phyloP scores from a whole-genome alignment of 2,888 invertebrate species.

The Rhimphoctona megacephalus region DNA sequence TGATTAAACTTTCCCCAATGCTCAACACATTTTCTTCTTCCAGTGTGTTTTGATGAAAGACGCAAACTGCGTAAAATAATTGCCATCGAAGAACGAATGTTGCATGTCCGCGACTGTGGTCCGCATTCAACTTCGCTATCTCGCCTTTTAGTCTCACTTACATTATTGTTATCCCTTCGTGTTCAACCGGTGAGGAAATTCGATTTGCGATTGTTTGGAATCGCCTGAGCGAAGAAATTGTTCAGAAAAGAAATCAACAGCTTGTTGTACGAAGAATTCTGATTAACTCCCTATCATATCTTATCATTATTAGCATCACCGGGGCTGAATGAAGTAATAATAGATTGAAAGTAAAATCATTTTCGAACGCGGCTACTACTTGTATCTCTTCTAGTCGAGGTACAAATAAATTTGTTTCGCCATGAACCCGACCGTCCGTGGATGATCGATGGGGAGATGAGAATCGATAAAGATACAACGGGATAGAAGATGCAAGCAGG shows the following conservation, averaged over 20 bases:
- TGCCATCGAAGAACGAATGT: neutral
- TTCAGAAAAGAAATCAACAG: neutral
- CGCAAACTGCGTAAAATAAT: neutral
- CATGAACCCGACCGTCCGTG: neutral
- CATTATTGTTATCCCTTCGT: neutral
- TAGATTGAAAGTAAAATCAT: neutral
- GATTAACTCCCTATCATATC: neutral
- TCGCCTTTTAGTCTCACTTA: neutral
- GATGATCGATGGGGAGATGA: neutral
- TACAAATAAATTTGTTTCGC: neutral
- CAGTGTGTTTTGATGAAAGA: neutral
- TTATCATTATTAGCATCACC: neutral
- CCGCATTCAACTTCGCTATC: neutral
- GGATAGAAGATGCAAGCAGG: neutral
- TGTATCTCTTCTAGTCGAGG: neutral
- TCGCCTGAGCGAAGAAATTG: neutral
- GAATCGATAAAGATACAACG: slow-evolving; percentile 31
- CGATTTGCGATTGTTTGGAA: neutral
- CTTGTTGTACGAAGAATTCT: too few species aligned
- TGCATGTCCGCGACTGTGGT: neutral
- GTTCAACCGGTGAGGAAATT: neutral
- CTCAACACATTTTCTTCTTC: too few species aligned
- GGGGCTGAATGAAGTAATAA: neutral
- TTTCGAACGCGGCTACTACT: neutral
- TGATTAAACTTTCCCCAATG: slow-evolving; percentile 61